These are phyloP conservation scores for Drosophila ambigua DNA, from an alignment of 1,140 invertebrate species.

Conservation along the genomic window DNA sequence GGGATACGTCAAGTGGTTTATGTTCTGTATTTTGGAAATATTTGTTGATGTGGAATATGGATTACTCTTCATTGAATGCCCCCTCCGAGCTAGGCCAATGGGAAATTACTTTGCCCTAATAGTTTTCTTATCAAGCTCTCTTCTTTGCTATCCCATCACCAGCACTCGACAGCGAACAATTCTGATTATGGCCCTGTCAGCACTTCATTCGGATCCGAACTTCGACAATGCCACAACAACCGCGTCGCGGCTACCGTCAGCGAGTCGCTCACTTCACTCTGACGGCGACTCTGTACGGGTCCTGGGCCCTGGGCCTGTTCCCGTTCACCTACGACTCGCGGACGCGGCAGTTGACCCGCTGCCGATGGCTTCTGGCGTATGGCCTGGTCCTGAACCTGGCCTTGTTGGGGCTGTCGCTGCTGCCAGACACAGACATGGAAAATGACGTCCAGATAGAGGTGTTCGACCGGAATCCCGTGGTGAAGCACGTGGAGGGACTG, in stretches of 20 bases:
- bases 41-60: neutral
- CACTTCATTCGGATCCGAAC: too few relatives aligned
- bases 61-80: too few relatives aligned
- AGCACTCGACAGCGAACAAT: too few relatives aligned
- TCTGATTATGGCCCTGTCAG: too few relatives aligned
- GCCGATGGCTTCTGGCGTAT: constrained; percentile 26
- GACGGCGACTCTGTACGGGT: constrained; percentile 16
- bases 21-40: constrained; percentile 3
- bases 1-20: constrained; percentile 21
- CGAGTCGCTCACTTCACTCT: constrained; percentile 25
- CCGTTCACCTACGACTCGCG: constrained; percentile 32
- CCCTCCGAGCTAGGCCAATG: too few relatives aligned
- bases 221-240: too few relatives aligned
- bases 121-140: too few relatives aligned
- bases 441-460: neutral
- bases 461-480: constrained; percentile 28
- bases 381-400: constrained; percentile 19
- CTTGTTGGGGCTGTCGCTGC: constrained; percentile 1
- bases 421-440: neutral
- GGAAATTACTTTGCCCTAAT: too few relatives aligned
- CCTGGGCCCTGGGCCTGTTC: constrained; percentile 48
- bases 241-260: constrained; percentile 5
- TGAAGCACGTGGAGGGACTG: constrained; percentile 7
- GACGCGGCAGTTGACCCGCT: constrained; percentile 9
- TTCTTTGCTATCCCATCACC: too few relatives aligned